These are phyloP conservation scores for Panthera leo DNA, from an alignment of 2,113 vertebrate species.

Conservation along the genomic window DNA sequence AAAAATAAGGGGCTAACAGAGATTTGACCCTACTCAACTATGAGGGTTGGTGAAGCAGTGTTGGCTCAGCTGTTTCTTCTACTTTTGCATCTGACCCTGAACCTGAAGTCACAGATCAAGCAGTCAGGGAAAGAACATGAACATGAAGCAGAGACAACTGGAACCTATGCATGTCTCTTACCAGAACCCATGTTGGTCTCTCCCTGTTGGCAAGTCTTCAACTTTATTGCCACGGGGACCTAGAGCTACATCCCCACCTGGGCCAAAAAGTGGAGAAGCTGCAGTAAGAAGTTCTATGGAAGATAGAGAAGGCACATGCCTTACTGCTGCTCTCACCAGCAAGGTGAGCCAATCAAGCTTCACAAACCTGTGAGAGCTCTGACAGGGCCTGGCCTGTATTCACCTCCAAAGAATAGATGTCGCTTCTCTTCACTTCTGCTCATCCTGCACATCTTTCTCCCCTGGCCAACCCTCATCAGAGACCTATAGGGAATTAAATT, in stretches of 20 bases:
- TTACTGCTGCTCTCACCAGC: not conserved
- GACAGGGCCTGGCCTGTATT: not conserved
- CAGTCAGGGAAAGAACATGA: not conserved
- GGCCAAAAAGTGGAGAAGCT: not conserved
- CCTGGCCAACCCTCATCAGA: not conserved
- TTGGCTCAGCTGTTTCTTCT: not conserved
- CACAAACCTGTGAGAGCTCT: not conserved
- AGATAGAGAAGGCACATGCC: rapidly evolving
- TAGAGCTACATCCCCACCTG: not conserved
- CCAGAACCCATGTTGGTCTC: not conserved
- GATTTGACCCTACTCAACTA: not conserved
- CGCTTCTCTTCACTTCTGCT: not conserved
- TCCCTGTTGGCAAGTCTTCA: not conserved
- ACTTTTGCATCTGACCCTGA: not conserved
- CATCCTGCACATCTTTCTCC: not conserved
- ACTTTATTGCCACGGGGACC: not conserved
- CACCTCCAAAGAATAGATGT: not conserved
- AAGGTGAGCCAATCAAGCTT: not conserved
- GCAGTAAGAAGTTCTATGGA: not conserved
- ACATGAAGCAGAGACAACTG: not conserved
- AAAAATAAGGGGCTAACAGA: not conserved
- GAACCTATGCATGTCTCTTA: not conserved
- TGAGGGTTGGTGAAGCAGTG: not conserved
- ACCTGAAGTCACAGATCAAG: not conserved
- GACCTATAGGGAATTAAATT: not conserved